Evolutionary conservation across 2,113 vertebrate genomes (phyloP).

Genomic region (Xenopus tropicalis): DNA sequence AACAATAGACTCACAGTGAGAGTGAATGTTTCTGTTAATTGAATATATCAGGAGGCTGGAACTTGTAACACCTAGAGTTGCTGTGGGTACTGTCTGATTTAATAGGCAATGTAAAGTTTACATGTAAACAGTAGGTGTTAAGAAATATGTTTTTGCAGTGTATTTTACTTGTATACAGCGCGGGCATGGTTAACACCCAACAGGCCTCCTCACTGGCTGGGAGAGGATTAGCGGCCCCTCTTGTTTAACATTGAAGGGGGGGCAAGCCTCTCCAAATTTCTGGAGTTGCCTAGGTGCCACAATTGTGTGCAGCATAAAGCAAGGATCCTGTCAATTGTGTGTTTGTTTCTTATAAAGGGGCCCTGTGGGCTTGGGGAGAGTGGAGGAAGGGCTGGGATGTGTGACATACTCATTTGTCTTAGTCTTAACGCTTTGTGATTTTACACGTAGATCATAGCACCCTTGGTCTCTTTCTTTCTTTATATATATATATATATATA

Average conservation of each 20-base stretch:
- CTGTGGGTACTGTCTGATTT: too few relatives aligned
- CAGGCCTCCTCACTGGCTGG: constrained; percentile 17
- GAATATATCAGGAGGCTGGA: too few relatives aligned
- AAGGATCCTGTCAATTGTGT: constrained; percentile 40
- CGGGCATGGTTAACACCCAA: constrained; percentile 13
- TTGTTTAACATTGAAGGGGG: constrained; percentile 19
- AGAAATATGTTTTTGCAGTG: too few relatives aligned
- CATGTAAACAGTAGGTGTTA: too few relatives aligned
- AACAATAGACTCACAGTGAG: too few relatives aligned
- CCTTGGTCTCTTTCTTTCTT: too few relatives aligned
- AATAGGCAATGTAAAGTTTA: too few relatives aligned
- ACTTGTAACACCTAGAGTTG: too few relatives aligned
- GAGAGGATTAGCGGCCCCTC: constrained; percentile 32
- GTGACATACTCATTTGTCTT: neutral
- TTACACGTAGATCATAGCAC: too few relatives aligned
- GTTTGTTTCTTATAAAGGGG: constrained; percentile 19
- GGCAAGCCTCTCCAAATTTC: constrained; percentile 35
- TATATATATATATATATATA: too few relatives aligned
- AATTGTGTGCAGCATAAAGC: constrained; percentile 39
- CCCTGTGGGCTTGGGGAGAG: constrained; percentile 12
- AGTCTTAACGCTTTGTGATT: neutral
- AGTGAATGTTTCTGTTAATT: too few relatives aligned
- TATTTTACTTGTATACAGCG: too few relatives aligned
- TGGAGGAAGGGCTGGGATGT: constrained; percentile 7
- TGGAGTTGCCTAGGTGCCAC: constrained; percentile 42